phyloP scores from a whole-genome alignment of 2,797 vertebrate genomes.

The Hapalemur alaotrensis region DNA sequence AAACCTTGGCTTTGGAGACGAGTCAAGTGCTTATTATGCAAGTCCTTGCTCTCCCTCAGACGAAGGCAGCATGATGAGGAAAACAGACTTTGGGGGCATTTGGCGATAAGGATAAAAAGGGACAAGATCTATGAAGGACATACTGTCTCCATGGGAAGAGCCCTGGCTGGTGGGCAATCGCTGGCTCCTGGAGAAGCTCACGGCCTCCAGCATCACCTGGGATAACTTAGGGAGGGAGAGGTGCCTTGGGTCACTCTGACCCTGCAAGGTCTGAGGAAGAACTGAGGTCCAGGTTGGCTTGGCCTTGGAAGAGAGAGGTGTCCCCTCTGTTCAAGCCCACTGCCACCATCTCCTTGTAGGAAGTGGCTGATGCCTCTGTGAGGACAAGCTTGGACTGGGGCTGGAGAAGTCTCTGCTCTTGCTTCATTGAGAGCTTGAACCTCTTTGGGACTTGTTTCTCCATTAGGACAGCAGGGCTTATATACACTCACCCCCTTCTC shows the following conservation, averaged over 20 bases:
- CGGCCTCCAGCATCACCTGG: not conserved
- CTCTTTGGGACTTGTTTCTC: not conserved
- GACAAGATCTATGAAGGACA: slow-evolving; percentile 60
- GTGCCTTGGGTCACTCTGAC: not conserved
- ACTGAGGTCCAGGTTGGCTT: not conserved
- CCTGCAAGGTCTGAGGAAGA: not conserved
- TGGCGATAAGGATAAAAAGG: slow-evolving; percentile 76
- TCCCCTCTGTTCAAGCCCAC: not conserved
- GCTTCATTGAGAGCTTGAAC: not conserved
- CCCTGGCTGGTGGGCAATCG: slow-evolving; percentile 41
- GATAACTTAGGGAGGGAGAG: not conserved
- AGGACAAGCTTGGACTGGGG: not conserved
- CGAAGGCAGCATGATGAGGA: slow-evolving; percentile 68
- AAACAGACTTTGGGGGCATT: slow-evolving; percentile 59
- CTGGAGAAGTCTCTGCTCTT: not conserved
- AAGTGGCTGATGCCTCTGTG: not conserved
- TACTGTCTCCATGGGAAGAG: slow-evolving; percentile 6
- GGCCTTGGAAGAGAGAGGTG: not conserved
- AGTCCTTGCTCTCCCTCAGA: slow-evolving; percentile 64
- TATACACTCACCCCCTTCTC: not conserved
- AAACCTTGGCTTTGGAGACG: slow-evolving; percentile 77
- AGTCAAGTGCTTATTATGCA: slow-evolving; percentile 75
- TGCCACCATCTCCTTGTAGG: rapidly evolving
- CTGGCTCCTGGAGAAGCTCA: not conserved
- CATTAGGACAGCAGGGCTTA: not conserved